Conservation (phyloP, 2,888 invertebrate species). For the Stomorhina lunata region DNA sequence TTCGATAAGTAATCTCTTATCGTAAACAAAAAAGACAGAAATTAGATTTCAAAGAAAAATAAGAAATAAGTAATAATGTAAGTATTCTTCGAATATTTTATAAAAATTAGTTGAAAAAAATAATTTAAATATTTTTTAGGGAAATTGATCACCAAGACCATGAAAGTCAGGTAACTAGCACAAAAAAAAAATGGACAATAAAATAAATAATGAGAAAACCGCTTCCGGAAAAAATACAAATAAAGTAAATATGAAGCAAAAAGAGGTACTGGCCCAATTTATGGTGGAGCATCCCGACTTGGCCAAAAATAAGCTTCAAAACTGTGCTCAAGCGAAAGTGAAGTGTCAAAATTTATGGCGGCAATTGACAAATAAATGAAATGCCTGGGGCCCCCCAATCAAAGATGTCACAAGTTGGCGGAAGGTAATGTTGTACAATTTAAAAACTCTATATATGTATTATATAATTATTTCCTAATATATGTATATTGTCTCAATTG, state of each 20-base stretch:
- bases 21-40: not conserved
- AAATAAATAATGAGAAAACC: slow-evolving; percentile 6
- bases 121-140: slow-evolving; percentile 15
- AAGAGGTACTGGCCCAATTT: slow-evolving; percentile 31
- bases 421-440: slow-evolving; percentile 16
- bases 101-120: not conserved
- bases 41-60: not conserved
- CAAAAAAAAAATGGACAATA: not conserved
- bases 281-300: slow-evolving; percentile 32
- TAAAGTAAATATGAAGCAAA: slow-evolving; percentile 31
- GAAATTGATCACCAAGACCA: not conserved
- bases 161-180: not conserved
- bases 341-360: slow-evolving; percentile 32
- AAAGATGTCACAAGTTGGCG: slow-evolving; percentile 34
- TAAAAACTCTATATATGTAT: not conserved
- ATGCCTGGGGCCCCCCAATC: slow-evolving; percentile 33
- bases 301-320: slow-evolving; percentile 29
- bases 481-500: no score
- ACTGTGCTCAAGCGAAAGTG: slow-evolving; percentile 25
- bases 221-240: slow-evolving; percentile 22
- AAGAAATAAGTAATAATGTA: slow-evolving; percentile 1
- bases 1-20: not conserved
- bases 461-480: not conserved
- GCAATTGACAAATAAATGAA: slow-evolving; percentile 37
- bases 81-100: slow-evolving; percentile 17